Evolutionary conservation across 2,888 invertebrate species (phyloP).

Genomic region (Pharmacophagus antenor): DNA sequence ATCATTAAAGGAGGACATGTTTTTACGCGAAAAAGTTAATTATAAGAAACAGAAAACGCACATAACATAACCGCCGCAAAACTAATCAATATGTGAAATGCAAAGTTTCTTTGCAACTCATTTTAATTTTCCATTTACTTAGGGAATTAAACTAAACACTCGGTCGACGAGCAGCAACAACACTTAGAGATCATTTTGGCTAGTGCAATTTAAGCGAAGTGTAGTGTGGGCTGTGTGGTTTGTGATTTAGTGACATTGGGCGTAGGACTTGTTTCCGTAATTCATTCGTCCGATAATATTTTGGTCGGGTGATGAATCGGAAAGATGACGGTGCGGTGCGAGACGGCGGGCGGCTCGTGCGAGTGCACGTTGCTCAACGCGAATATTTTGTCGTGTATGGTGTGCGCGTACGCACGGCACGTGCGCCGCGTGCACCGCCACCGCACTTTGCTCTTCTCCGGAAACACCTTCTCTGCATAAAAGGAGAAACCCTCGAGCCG

Average conservation of each 20-base stretch:
- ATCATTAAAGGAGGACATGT: neutral
- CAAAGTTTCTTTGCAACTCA: neutral
- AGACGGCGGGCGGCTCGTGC: conserved; percentile 62
- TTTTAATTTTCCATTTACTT: neutral
- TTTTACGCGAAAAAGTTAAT: neutral
- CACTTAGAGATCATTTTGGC: neutral
- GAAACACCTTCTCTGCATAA: conserved; percentile 78
- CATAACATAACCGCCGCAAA: neutral
- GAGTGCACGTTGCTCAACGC: conserved; percentile 75
- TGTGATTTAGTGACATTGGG: neutral
- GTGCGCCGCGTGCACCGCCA: conserved; percentile 78
- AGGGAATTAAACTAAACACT: too few relatives aligned
- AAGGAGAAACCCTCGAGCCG: conserved; percentile 75
- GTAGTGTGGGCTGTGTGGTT: neutral
- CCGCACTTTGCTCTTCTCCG: conserved; percentile 76
- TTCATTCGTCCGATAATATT: conserved; percentile 59
- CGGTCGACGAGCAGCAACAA: neutral
- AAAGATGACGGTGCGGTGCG: conserved; percentile 39
- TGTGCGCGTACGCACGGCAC: conserved; percentile 76
- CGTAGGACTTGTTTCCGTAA: neutral
- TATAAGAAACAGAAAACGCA: neutral
- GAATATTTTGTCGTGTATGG: conserved; percentile 74
- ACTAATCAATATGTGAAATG: neutral
- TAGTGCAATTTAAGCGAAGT: neutral
- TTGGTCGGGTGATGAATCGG: conserved; percentile 53